Evolutionary conservation across 2,888 invertebrate genomes (phyloP).

Genomic region (Andrena bucephala): DNA sequence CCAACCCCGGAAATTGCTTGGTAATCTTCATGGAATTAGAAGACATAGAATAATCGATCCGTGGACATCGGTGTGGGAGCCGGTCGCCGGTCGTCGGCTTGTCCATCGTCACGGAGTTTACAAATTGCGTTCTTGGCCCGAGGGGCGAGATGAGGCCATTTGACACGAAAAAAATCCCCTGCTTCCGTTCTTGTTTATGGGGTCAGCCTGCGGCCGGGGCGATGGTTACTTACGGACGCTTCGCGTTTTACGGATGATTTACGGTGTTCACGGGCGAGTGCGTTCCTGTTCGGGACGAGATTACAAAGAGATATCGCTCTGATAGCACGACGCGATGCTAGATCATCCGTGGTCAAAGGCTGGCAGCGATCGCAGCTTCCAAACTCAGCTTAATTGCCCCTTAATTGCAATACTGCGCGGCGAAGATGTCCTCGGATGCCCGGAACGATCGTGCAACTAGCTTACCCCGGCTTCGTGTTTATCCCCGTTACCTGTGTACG

Average conservation of each 20-base stretch:
- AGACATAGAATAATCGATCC: constrained; percentile 30
- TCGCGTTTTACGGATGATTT: constrained; percentile 67
- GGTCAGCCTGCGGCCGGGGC: constrained; percentile 32
- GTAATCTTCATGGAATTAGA: constrained; percentile 40
- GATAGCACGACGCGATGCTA: constrained; percentile 21
- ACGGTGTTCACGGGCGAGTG: constrained; percentile 55
- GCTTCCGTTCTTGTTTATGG: constrained; percentile 55
- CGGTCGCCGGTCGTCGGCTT: not conserved
- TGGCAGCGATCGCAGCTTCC: not conserved
- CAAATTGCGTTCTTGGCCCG: constrained; percentile 23
- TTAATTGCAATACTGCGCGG: constrained; percentile 27
- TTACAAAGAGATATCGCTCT: constrained; percentile 55
- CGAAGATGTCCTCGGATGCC: not conserved
- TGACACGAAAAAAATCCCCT: constrained; percentile 15
- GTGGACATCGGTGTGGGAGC: not conserved
- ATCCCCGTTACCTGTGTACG: no score
- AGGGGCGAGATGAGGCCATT: not conserved
- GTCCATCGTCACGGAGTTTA: constrained; percentile 3
- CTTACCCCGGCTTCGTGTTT: not conserved
- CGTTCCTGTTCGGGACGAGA: constrained; percentile 41
- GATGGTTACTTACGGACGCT: constrained; percentile 39
- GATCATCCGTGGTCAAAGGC: constrained; percentile 1
- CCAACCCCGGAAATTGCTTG: constrained; percentile 33
- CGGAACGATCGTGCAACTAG: not conserved
- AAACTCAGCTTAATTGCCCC: constrained; percentile 17